Evolutionary conservation across 2,113 vertebrate genomes (phyloP).

Genomic region (Platysternon megacephalum): DNA sequence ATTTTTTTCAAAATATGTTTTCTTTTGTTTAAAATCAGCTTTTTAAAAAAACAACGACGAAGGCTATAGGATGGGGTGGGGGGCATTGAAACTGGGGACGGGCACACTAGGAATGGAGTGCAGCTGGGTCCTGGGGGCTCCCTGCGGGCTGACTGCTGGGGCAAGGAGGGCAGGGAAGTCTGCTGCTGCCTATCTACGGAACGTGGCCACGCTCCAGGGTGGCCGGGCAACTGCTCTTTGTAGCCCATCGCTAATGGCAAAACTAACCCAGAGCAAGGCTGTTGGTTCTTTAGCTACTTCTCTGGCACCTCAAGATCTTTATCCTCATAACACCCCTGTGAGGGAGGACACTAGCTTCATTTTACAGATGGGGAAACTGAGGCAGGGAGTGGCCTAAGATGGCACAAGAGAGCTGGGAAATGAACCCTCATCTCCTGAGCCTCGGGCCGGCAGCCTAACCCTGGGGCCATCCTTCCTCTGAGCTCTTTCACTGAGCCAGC

Average conservation of each 20-base stretch:
- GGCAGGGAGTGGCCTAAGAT: neutral
- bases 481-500: neutral
- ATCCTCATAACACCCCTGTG: neutral
- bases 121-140: neutral
- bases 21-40: neutral
- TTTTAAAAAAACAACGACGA: no score
- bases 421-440: neutral
- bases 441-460: neutral
- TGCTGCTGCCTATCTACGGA: neutral
- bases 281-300: no score
- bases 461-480: neutral
- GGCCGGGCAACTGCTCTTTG: neutral
- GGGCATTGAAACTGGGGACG: neutral
- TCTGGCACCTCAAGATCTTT: neutral
- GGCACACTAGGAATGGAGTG: fast-evolving
- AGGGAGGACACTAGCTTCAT: neutral
- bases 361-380: neutral
- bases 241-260: neutral
- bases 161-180: neutral
- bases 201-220: neutral
- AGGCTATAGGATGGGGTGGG: no score
- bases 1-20: neutral
- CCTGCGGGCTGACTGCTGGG: neutral
- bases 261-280: no score
- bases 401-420: neutral